These are phyloP conservation scores for Rhinolophus sinicus DNA, from an alignment of 2,113 vertebrate species.

Conservation along the genomic window DNA sequence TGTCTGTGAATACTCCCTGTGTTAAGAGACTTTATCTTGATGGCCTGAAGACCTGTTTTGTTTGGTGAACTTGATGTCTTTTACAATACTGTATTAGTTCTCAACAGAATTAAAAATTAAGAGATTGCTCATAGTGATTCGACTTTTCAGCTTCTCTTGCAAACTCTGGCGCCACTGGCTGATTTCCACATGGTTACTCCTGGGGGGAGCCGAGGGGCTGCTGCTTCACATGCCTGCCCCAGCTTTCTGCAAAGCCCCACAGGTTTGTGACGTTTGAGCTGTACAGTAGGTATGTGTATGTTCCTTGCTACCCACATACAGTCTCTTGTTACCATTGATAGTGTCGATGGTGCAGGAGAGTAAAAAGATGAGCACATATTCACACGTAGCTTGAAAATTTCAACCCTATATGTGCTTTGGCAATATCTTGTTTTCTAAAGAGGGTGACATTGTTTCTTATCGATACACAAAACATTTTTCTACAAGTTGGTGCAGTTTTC, in stretches of 20 bases:
- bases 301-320: not conserved
- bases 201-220: not conserved
- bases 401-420: not conserved
- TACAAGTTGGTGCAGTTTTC: not conserved
- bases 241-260: not conserved
- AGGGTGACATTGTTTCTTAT: not conserved
- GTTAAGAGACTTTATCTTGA: slow-evolving; percentile 11
- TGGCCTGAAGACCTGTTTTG: not conserved
- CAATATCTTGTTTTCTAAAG: not conserved
- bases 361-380: not conserved
- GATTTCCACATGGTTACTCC: not conserved
- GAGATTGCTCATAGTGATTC: not conserved
- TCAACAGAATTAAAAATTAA: slow-evolving; percentile 2
- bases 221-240: not conserved
- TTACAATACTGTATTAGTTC: slow-evolving; percentile 3
- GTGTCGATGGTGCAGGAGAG: not conserved
- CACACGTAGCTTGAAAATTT: not conserved
- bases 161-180: not conserved
- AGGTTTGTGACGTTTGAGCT: not conserved
- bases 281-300: not conserved
- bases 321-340: not conserved
- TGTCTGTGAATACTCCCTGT: not conserved
- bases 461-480: not conserved
- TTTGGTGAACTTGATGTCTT: slow-evolving; percentile 24
- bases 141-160: not conserved